A percentile compares a stretch with the other conserved stretches of the same genome.
phyloP scores from a whole-genome alignment of 2,888 invertebrate genomes.

The Agrilus mali region DNA sequence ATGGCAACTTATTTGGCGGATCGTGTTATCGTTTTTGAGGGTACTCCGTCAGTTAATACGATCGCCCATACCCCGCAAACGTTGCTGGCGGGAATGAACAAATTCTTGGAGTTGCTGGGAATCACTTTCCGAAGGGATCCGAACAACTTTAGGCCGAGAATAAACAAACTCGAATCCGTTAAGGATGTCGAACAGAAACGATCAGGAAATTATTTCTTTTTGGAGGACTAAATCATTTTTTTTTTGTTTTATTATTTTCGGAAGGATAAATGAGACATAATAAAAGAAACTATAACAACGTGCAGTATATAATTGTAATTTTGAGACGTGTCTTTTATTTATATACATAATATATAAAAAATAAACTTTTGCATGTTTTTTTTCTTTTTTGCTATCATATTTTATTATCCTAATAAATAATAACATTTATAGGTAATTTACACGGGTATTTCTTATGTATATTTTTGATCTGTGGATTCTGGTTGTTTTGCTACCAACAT shows the following conservation, averaged over 20 bases:
- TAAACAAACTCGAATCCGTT: slow-evolving; percentile 92
- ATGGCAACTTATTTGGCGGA: slow-evolving; percentile 99
- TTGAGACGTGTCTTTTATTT: too few relatives aligned
- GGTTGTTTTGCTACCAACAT: too few relatives aligned
- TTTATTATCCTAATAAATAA: too few relatives aligned
- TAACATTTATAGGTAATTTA: too few relatives aligned
- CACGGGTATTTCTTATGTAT: too few relatives aligned
- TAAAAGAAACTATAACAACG: too few relatives aligned
- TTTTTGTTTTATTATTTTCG: background rate
- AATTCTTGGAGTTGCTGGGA: slow-evolving; percentile 85
- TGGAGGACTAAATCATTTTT: slow-evolving; percentile 65
- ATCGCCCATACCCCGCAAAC: slow-evolving; percentile 86
- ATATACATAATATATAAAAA: too few relatives aligned
- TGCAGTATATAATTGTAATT: too few relatives aligned
- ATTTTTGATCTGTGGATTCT: too few relatives aligned
- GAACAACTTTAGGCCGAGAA: slow-evolving; percentile 95
- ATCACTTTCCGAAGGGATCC: slow-evolving; percentile 98
- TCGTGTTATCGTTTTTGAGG: slow-evolving; percentile 97
- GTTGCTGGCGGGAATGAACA: slow-evolving; percentile 94
- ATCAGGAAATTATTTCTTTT: slow-evolving; percentile 96
- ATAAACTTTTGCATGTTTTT: too few relatives aligned
- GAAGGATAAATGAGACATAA: too few relatives aligned
- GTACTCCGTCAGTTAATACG: slow-evolving; percentile 78
- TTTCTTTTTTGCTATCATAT: too few relatives aligned
- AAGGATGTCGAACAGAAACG: slow-evolving; percentile 97